Conservation (phyloP, 64 coral and sea anemone species). For the Montipora efflorescens region DNA sequence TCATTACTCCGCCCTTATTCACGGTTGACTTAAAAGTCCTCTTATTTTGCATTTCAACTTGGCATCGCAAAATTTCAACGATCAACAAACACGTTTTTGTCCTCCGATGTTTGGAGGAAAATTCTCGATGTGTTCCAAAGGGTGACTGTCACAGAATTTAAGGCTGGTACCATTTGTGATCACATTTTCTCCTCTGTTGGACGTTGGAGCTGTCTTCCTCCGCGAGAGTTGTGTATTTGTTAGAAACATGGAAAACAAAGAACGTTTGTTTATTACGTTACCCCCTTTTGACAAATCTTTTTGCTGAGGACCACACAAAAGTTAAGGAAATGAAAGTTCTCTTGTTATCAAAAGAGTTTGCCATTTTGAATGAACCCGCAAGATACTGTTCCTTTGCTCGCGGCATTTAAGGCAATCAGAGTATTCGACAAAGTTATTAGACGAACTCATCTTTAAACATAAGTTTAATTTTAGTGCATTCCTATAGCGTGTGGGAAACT, state of each 20-base stretch:
- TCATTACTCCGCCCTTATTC: slow-evolving; percentile 24
- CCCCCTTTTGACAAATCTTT: not conserved
- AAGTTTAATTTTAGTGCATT: slow-evolving; percentile 55
- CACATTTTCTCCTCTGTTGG: not conserved
- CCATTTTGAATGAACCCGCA: not conserved
- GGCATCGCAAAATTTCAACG: not conserved
- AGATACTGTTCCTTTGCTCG: not conserved
- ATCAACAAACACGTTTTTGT: not conserved
- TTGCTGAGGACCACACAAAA: not conserved
- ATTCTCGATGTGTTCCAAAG: not conserved
- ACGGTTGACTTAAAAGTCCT: slow-evolving; percentile 50
- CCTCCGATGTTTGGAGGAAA: slow-evolving; percentile 13
- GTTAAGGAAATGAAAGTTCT: not conserved
- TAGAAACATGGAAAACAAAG: not conserved
- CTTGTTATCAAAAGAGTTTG: not conserved
- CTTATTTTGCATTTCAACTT: slow-evolving; percentile 30
- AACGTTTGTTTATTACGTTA: slow-evolving; percentile 13
- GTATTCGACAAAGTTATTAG: not conserved
- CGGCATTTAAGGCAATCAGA: not conserved
- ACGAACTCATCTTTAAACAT: slow-evolving; percentile 47
- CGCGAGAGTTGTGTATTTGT: not conserved
- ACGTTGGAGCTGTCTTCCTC: not conserved
- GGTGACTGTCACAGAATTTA: not conserved
- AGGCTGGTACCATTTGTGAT: not conserved
- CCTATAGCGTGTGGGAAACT: slow-evolving; percentile 48